Evolutionary conservation across 30 jellyfish, hydroid and myxozoan genomes (phyloP), one percentile per base, ranked within the genome.

Genomic region (Aurelia sp.): DNA sequence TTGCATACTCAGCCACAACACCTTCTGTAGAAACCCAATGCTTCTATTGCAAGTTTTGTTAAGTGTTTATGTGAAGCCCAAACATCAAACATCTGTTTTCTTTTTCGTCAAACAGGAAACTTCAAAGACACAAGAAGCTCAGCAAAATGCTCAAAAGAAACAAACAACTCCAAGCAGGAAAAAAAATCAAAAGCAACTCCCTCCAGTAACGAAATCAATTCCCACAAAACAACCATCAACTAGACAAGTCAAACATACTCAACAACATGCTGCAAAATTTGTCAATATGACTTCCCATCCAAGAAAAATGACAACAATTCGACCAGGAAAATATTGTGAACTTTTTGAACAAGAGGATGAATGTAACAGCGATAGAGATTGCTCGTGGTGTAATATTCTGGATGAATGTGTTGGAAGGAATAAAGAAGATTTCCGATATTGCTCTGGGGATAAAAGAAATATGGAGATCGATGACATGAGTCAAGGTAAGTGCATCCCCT

Each of bases 351-450:
- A 81, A 57, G 88, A 88, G 65, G 89, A 67, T 40, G 80, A 72
- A 18, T 92, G 98, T 76, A 92, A 92, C 51, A 68, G 74, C 21
- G 96, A 92, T 70, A 55, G 69, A 17, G 92, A 92, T 74, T 92
- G 98, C 55, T 86, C 98, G 1, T 92, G 98, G 98, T 92, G 98
- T 62, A 86, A 92, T 61, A 86, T 93, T 22, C 77, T 76, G 21
- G 90, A 75, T 66, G 61, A 67, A 66, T 92, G 98, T 52, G 74
- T 92, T 64, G 90, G 96, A 48, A 74, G 98, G n/a, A 86, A 66
- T n/a, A 89, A 90, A 52, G 86, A 82, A 47, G 94, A 71, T 41
- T 90, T 79, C 47, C 21, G 77, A 44, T 37, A 50, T 37, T 92
- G 98, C 48, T 79, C 84, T 74, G 91, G 86, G 10, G 65, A 67